Percentiles rank a stretch among this genome's conserved stretches.
phyloP scores from a whole-genome alignment of 2,113 vertebrate species.

The Callocephalon fimbriatum region DNA sequence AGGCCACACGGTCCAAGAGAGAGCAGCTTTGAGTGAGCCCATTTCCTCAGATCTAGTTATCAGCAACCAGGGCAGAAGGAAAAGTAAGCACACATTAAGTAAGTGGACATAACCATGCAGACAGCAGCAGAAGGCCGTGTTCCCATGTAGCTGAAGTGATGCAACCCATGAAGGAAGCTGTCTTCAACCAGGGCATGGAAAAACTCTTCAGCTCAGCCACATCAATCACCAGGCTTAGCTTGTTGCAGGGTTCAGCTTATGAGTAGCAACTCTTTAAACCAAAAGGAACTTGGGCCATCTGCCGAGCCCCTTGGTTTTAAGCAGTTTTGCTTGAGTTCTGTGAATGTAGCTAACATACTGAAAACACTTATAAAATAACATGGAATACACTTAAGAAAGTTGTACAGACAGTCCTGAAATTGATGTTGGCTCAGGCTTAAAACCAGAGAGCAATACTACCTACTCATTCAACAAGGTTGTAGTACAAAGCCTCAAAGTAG shows the following conservation, averaged over 20 bases:
- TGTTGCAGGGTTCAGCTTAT: background rate
- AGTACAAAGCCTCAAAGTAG: background rate
- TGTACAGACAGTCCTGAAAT: background rate
- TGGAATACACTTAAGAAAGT: background rate
- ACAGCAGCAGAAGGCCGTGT: background rate
- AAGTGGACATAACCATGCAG: background rate
- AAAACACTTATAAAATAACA: background rate
- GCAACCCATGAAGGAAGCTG: background rate
- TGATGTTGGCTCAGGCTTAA: background rate
- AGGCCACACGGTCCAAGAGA: accelerated
- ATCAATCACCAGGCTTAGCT: background rate
- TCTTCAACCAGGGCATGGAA: background rate
- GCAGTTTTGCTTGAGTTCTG: background rate
- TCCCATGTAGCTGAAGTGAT: accelerated
- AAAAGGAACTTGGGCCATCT: background rate
- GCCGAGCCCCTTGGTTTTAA: background rate
- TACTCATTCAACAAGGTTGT: background rate
- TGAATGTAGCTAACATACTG: background rate
- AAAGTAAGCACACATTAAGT: background rate
- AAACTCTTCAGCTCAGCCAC: background rate
- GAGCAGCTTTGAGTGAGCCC: background rate
- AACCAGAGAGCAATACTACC: background rate
- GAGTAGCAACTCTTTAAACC: background rate
- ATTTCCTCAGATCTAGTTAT: background rate
- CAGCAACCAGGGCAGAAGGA: background rate